A percentile compares a stretch with the other conserved stretches of the same genome.
Conservation (phyloP, 2,888 invertebrate genomes). For the Polydrusus pterygomalis region DNA sequence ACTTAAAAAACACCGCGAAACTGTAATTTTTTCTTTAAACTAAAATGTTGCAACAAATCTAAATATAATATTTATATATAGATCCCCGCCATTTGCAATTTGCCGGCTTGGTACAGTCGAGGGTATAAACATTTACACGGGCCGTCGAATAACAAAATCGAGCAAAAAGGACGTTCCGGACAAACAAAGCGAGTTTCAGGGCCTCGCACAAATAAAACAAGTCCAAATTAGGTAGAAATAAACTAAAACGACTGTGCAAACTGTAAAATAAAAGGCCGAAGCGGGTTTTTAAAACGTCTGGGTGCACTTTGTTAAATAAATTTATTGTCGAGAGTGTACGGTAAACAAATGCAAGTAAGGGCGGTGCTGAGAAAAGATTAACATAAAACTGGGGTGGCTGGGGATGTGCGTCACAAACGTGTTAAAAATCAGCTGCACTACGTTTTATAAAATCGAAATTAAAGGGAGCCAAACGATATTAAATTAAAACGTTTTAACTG, state of each 20-base stretch:
- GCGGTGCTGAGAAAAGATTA: conserved; percentile 63
- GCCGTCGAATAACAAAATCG: conserved; percentile 45
- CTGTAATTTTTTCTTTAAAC: conserved; percentile 60
- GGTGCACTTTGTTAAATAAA: conserved; percentile 48
- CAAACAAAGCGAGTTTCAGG: conserved; percentile 56
- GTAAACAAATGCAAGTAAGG: conserved; percentile 65
- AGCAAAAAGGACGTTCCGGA: conserved; percentile 46
- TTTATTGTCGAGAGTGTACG: conserved; percentile 60
- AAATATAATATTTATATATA: conserved; percentile 72
- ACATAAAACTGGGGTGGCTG: conserved; percentile 65
- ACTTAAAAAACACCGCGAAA: conserved; percentile 59
- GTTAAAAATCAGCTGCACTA: conserved; percentile 46
- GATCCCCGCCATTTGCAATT: conserved; percentile 71
- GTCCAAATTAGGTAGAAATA: conserved; percentile 52
- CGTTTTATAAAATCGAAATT: conserved; percentile 32
- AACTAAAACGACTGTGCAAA: conserved; percentile 50
- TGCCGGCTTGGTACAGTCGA: conserved; percentile 68
- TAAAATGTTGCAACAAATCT: conserved; percentile 65
- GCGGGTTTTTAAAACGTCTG: conserved; percentile 54
- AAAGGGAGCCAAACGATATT: conserved; percentile 4
- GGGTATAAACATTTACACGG: conserved; percentile 56
- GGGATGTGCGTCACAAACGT: conserved; percentile 33
- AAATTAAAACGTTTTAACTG: conserved; percentile 14
- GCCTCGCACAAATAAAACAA: conserved; percentile 53
- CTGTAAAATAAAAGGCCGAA: conserved; percentile 54